phyloP scores from a whole-genome alignment of 2,888 invertebrate species.

The Sphaerophoria taeniata region DNA sequence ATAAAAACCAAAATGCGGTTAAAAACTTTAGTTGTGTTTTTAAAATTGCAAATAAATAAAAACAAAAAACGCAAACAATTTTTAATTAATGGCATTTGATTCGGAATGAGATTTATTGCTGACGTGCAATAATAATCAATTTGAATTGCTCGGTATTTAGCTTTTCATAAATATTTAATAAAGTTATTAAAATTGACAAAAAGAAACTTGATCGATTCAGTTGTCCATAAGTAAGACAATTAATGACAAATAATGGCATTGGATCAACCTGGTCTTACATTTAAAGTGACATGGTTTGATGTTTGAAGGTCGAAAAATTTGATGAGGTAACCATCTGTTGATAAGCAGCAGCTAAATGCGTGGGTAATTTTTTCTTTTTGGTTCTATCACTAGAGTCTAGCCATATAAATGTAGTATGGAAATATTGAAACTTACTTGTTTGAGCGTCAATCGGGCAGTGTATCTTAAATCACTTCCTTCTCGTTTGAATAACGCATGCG shows the following conservation, averaged over 20 bases:
- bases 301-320: conserved; percentile 4
- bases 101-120: conserved; percentile 49
- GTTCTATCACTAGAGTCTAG: too few relatives aligned
- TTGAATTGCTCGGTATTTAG: conserved; percentile 54
- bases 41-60: conserved; percentile 8
- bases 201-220: conserved; percentile 38
- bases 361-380: background rate
- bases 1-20: conserved; percentile 52
- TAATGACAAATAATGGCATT: conserved; percentile 24
- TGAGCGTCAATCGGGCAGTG: conserved; percentile 93
- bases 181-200: conserved; percentile 55
- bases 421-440: conserved; percentile 87
- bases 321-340: background rate
- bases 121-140: conserved; percentile 47
- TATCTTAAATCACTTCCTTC: conserved; percentile 97
- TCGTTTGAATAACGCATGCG: conserved; percentile 94
- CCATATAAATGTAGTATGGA: background rate
- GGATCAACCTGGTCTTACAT: conserved; percentile 14
- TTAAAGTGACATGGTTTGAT: background rate
- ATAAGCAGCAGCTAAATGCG: background rate
- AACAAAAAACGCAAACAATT: background rate
- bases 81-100: conserved; percentile 27
- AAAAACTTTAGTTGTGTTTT: conserved; percentile 4
- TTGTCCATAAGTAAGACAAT: conserved; percentile 49
- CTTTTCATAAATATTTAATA: conserved; percentile 60